phyloP scores from a whole-genome alignment of 53 echinoderm and acorn worm genomes.

The Echinometra lucunter region DNA sequence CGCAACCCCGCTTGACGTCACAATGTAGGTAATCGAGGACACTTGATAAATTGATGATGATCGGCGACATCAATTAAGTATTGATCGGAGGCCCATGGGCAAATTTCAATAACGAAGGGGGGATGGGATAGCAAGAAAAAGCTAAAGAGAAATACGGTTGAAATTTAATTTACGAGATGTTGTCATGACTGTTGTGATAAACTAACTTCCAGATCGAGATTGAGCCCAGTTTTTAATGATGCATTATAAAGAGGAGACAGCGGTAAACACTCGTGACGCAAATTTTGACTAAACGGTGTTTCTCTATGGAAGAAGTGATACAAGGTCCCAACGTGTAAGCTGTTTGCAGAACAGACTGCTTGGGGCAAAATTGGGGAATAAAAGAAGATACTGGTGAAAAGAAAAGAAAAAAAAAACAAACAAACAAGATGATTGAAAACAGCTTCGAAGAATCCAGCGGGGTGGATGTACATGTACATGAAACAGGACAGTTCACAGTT shows the following conservation, averaged over 20 bases:
- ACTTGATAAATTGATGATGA: constrained; percentile 21
- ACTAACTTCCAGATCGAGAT: neutral
- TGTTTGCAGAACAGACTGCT: neutral
- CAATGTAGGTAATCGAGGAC: neutral
- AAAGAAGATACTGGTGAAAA: neutral
- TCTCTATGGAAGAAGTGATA: neutral
- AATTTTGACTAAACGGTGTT: neutral
- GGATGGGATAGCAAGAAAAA: neutral
- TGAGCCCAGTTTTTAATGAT: neutral
- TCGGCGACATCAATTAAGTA: neutral
- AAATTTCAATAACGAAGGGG: neutral
- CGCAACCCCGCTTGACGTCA: neutral
- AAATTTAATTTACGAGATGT: neutral
- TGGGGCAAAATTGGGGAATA: neutral
- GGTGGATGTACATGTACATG: neutral
- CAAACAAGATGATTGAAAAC: neutral
- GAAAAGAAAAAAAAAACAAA: neutral
- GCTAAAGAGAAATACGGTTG: too few species aligned
- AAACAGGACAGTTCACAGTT: neutral
- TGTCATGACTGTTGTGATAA: neutral
- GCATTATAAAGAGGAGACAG: neutral
- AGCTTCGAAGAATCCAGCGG: neutral
- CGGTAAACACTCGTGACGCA: too few species aligned
- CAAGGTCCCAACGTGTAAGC: neutral
- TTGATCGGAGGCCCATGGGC: neutral